Evolutionary conservation across 2,888 invertebrate species (phyloP), one percentile per base, ranked within the genome.

Genomic region (Habrosyne pyritoides): DNA sequence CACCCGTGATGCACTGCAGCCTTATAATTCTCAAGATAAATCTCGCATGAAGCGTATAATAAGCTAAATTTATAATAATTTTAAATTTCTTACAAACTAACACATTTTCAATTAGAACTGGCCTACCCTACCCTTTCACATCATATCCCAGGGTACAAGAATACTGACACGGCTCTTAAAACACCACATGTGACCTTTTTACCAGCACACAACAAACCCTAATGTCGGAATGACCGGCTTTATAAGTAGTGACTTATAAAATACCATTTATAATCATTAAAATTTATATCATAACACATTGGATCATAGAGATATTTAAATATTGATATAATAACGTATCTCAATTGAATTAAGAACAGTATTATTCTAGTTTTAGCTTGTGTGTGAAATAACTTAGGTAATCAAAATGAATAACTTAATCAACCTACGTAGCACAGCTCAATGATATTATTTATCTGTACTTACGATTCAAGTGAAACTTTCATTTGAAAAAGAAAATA

Each of bases 171-270:
- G 36, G 36, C 14, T 42, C 36, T 42, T 42, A n/a, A 18, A 18
- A 7, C 36, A 42, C 14, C 36, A 18, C 36, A 42, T 18, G 18
- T 42, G 36, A 42, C 36, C 36, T 5, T 42, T 24, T 5, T 42
- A 42, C 36, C 36, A 42, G 14, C 36, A 14, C 36, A 18, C 18
- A 42, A 18, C 14, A 42, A 8, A 7, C 36, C 5, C 36, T 42
- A 7, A 42, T 42, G 36, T 8, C 36, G 36, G 36, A 42, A 42
- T 42, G 14, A 42, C 36, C 36, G 36, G 36, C 18, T 18, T 42
- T 42, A 33, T 33, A 42, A 18, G 36, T 42, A 42, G 36, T 42
- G 36, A 42, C 36, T n/a, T 42, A 36, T 36, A 42, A 42, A 12
- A 14, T 42, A 42, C 36, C 1, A 8, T 42, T 8, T 42, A n/a